A percentile compares a stretch with the other conserved stretches of the same genome.
These are phyloP conservation scores for Hirtodrosophila histrioides DNA, from an alignment of 2,888 invertebrate species.

Conservation along the genomic window DNA sequence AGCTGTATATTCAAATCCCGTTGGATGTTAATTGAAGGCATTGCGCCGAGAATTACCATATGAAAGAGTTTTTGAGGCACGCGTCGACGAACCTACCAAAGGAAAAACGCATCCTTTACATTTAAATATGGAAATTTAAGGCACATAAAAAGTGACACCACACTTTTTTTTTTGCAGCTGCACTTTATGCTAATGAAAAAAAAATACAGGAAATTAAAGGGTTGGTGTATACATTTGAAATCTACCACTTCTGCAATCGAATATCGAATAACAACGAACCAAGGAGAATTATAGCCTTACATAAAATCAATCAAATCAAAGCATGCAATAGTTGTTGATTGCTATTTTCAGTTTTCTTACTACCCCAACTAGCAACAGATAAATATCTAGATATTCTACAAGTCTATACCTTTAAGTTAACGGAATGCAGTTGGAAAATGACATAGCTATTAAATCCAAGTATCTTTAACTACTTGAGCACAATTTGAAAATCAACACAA, in stretches of 20 bases:
- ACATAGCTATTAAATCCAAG: too few species aligned
- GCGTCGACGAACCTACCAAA: conserved; percentile 26
- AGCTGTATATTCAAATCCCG: conserved; percentile 9
- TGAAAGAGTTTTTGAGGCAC: conserved; percentile 55
- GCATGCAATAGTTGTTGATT: not conserved
- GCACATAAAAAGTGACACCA: conserved; percentile 48
- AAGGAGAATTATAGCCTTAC: conserved; percentile 30
- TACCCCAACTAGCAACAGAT: not conserved
- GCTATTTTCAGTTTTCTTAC: not conserved
- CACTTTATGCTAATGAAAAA: conserved; percentile 65
- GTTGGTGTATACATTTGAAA: conserved; percentile 37
- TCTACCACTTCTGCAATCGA: conserved; percentile 12
- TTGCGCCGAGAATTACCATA: conserved; percentile 51
- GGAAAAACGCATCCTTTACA: conserved; percentile 30
- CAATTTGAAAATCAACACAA: not conserved
- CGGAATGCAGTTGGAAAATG: too few species aligned
- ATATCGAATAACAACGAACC: conserved; percentile 32
- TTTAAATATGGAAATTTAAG: conserved; percentile 51
- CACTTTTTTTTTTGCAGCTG: conserved; percentile 60
- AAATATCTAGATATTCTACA: too few species aligned
- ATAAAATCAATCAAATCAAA: not conserved
- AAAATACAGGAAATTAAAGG: conserved; percentile 41
- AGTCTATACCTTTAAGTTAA: too few species aligned
- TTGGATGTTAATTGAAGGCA: conserved; percentile 41
- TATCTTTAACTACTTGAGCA: too few species aligned